These are phyloP conservation scores for Chironomus striatipennis DNA, from an alignment of 1,140 invertebrate species.

Conservation along the genomic window DNA sequence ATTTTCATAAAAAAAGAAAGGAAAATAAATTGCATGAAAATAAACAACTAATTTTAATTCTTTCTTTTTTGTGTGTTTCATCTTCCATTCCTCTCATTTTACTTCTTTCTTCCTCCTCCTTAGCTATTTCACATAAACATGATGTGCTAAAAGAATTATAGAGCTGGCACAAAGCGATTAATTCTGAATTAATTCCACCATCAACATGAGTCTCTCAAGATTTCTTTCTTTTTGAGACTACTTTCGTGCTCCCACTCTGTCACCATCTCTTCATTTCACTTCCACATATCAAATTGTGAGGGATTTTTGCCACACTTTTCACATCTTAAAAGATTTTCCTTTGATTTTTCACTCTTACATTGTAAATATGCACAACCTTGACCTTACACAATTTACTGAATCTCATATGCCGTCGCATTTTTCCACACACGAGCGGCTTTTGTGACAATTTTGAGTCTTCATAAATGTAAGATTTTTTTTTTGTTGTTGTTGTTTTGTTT, in stretches of 20 bases:
- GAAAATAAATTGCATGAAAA: too few relatives aligned
- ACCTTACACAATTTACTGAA: background rate
- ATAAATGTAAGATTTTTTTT: background rate
- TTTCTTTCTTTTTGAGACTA: too few relatives aligned
- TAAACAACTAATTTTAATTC: too few relatives aligned
- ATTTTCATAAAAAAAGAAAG: too few relatives aligned
- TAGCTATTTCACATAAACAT: background rate
- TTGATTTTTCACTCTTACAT: background rate
- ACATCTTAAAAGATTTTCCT: background rate
- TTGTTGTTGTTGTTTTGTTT: too few relatives aligned
- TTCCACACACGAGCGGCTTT: background rate
- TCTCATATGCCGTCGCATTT: too few relatives aligned
- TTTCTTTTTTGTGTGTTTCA: too few relatives aligned
- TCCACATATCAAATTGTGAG: background rate
- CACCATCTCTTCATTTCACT: too few relatives aligned
- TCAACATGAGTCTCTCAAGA: background rate
- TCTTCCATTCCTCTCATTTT: too few relatives aligned
- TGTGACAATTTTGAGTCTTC: background rate
- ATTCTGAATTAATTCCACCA: background rate
- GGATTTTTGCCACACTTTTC: background rate
- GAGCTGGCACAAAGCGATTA: background rate
- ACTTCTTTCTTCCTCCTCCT: background rate
- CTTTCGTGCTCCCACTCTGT: too few relatives aligned
- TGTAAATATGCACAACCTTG: background rate
- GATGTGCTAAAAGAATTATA: conserved; percentile 8